phyloP scores from a whole-genome alignment of 2,888 invertebrate species.

The Clunio marinus region DNA sequence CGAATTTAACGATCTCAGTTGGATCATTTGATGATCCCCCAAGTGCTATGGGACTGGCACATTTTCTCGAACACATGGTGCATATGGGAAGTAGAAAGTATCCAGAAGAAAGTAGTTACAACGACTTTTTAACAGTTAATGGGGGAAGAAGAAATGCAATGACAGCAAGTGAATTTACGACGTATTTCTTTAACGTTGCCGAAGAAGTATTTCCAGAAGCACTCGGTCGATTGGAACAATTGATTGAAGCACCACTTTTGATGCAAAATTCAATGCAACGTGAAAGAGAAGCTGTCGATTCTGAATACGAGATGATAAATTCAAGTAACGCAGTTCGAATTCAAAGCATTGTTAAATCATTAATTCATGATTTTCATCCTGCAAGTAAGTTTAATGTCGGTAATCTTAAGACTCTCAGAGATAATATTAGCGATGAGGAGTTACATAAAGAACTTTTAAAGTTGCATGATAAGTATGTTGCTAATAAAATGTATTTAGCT shows the following conservation, averaged over 20 bases:
- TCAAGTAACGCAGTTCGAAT: conserved; percentile 50
- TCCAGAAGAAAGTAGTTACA: conserved; percentile 80
- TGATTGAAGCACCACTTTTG: conserved; percentile 83
- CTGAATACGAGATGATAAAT: conserved; percentile 25
- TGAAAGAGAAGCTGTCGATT: conserved; percentile 72
- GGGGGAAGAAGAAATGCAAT: conserved; percentile 84
- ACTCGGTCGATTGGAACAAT: conserved; percentile 82
- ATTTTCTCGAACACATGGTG: conserved; percentile 70
- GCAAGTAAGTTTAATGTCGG: conserved; percentile 82
- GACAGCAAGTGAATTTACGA: conserved; percentile 81
- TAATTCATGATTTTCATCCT: conserved; percentile 57
- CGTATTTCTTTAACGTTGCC: conserved; percentile 84
- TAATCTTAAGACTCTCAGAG: conserved; percentile 67
- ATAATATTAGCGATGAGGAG: conserved; percentile 62
- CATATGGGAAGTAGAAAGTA: conserved; percentile 92
- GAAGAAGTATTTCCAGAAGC: conserved; percentile 71
- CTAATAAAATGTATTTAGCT: conserved; percentile 81
- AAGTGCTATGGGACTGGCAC: conserved; percentile 63
- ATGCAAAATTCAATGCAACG: conserved; percentile 77
- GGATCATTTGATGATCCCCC: conserved; percentile 75
- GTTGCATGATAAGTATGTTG: conserved; percentile 73
- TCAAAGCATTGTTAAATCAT: neutral
- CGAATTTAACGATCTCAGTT: conserved; percentile 69
- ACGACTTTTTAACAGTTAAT: conserved; percentile 73
- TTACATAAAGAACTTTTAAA: conserved; percentile 67